phyloP scores from a whole-genome alignment of 2,113 vertebrate genomes.

The Mirza zaza region DNA sequence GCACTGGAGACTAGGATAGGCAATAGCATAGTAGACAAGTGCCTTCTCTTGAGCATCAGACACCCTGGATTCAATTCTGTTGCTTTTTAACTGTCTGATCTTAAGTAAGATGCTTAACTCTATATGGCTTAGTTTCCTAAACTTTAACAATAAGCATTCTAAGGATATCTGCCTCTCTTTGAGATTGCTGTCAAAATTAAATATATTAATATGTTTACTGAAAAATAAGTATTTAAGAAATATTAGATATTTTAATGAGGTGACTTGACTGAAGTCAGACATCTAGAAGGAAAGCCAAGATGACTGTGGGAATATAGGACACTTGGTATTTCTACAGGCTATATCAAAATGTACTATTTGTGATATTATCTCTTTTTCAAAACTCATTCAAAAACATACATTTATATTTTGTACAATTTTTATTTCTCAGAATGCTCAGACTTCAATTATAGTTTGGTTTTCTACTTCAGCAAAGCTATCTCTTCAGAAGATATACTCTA shows the following conservation, averaged over 20 bases:
- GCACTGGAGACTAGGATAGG: neutral
- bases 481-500: neutral
- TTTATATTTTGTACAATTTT: neutral
- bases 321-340: neutral
- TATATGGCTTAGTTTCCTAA: neutral
- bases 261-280: neutral
- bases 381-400: neutral
- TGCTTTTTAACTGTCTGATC: neutral
- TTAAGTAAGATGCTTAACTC: neutral
- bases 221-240: neutral
- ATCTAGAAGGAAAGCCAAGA: neutral
- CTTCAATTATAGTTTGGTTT: neutral
- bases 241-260: neutral
- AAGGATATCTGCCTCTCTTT: neutral
- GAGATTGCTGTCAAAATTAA: neutral
- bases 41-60: neutral
- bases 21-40: neutral
- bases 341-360: neutral
- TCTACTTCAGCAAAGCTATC: neutral
- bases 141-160: slow-evolving; percentile 2
- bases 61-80: neutral
- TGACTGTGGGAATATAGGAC: neutral
- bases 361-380: neutral
- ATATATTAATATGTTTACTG: neutral
- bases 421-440: neutral